phyloP scores from a whole-genome alignment of 2,113 vertebrate species.

The Gadus macrocephalus region DNA sequence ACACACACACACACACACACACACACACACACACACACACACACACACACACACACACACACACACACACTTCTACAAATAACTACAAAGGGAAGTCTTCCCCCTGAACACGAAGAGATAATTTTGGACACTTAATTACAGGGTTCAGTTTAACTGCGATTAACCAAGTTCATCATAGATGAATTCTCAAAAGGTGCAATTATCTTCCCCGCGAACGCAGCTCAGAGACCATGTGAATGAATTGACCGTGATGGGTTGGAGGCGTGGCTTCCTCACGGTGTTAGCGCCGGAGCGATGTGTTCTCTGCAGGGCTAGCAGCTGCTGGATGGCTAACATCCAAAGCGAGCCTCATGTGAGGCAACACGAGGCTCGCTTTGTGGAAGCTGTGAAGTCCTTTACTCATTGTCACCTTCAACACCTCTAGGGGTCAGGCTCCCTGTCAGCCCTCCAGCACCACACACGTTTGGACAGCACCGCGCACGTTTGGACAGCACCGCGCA shows the following conservation, averaged over 20 bases:
- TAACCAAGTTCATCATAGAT: conserved; percentile 14
- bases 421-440: not conserved
- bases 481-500: not conserved
- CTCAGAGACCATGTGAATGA: not conserved
- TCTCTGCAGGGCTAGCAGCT: not conserved
- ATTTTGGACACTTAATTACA: not conserved
- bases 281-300: not conserved
- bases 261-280: not conserved
- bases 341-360: not conserved
- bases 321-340: not conserved
- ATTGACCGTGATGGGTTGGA: not conserved
- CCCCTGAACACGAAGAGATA: not conserved
- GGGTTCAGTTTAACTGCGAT: not conserved
- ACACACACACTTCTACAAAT: conserved; percentile 11
- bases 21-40: conserved; percentile 18
- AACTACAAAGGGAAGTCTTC: not conserved
- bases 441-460: not conserved
- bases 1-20: conserved; percentile 16
- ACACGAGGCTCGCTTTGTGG: not conserved
- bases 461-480: not conserved
- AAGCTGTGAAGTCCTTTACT: conserved; percentile 16
- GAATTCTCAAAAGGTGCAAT: not conserved
- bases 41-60: conserved; percentile 18
- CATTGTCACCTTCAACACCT: conserved; percentile 26
- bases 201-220: not conserved